phyloP scores from a whole-genome alignment of 1,140 invertebrate species.

The Drosophila biarmipes region DNA sequence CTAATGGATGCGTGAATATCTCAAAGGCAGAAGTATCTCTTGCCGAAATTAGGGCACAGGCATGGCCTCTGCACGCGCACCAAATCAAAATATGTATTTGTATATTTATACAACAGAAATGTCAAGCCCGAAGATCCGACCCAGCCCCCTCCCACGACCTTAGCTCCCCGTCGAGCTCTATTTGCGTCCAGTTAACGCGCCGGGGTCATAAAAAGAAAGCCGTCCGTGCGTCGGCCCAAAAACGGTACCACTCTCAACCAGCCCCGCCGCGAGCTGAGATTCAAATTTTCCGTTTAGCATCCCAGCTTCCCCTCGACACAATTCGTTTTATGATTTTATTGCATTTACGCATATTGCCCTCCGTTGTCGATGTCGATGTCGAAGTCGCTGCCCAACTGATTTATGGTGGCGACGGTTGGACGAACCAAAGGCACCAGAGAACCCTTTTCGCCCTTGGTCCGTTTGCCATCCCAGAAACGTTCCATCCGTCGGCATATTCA shows the following conservation, averaged over 20 bases:
- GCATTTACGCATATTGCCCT: conserved; percentile 78
- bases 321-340: conserved; percentile 82
- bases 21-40: background rate
- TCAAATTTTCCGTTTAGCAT: conserved; percentile 77
- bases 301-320: conserved; percentile 55
- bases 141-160: background rate
- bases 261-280: conserved; percentile 46
- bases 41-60: conserved; percentile 33
- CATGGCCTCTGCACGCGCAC: conserved; percentile 72
- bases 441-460: conserved; percentile 52
- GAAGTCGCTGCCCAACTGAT: conserved; percentile 71
- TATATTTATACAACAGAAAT: conserved; percentile 67
- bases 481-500: conserved; percentile 56
- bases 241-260: conserved; percentile 33
- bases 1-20: conserved; percentile 30
- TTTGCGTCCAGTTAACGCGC: conserved; percentile 80
- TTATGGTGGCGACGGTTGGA: conserved; percentile 64
- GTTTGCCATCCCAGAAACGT: conserved; percentile 17
- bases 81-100: conserved; percentile 78
- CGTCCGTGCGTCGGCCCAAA: conserved; percentile 39
- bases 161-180: conserved; percentile 61
- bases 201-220: conserved; percentile 71
- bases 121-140: conserved; percentile 37
- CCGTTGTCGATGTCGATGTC: conserved; percentile 41
- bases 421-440: conserved; percentile 31